Conservation (phyloP, 2,113 vertebrate species). For the Sitta europaea region DNA sequence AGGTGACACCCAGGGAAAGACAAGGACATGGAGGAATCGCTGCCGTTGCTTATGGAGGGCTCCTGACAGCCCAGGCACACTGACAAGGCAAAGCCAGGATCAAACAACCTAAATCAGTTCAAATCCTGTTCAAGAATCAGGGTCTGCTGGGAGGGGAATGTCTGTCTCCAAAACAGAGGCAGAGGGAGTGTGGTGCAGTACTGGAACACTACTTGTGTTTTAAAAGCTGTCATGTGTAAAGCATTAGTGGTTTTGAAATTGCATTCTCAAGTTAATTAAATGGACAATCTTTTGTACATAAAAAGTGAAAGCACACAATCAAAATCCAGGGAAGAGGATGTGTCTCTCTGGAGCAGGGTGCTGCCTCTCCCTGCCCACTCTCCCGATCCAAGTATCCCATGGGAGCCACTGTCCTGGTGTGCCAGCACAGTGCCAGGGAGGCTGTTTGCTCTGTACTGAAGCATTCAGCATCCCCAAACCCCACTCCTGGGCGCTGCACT, state of each 20-base stretch:
- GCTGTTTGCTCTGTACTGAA: not conserved
- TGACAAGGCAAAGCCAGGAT: not conserved
- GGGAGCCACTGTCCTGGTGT: not conserved
- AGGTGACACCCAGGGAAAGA: not conserved
- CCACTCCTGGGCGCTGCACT: not conserved
- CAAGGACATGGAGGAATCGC: rapidly evolving
- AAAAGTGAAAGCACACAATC: slow-evolving; percentile 79
- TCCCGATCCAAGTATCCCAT: not conserved
- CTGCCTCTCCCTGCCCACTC: not conserved
- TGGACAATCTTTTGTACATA: slow-evolving; percentile 82
- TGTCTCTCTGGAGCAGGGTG: not conserved
- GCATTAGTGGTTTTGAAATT: slow-evolving; percentile 82
- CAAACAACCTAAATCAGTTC: not conserved
- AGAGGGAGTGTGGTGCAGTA: not conserved
- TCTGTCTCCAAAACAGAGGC: not conserved
- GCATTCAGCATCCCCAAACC: not conserved
- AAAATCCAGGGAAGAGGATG: slow-evolving; percentile 69
- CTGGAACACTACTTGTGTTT: slow-evolving; percentile 75
- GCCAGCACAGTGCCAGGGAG: slow-evolving; percentile 18
- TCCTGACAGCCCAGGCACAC: not conserved
- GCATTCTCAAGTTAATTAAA: slow-evolving; percentile 85
- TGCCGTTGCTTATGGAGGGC: not conserved
- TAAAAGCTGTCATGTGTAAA: slow-evolving; percentile 83
- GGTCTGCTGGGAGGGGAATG: not conserved
- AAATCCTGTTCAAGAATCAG: rapidly evolving